Base-by-base conservation (phyloP, 2,888 invertebrate genomes). In the Hymenopus coronatus region DNA sequence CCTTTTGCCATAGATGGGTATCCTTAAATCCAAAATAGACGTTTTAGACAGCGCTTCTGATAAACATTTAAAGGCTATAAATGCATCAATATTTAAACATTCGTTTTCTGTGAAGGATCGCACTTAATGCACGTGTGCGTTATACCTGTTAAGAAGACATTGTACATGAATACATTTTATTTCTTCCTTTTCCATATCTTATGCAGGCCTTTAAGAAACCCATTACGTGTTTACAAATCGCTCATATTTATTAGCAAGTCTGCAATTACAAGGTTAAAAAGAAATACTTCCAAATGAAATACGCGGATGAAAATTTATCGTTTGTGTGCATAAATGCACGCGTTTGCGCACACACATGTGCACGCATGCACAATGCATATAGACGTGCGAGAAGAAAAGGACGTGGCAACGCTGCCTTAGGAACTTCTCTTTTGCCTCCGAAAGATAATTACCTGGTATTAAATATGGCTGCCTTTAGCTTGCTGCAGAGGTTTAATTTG, bases 401-500 rank as follows among this genome's bases (percentile, higher is more conserved):
- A 86, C 20, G 82, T 89, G 87, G 89, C 89, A 89, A 89, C 89
- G 46, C 40, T 86, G 89, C 30, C 70, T 54, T 20, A 83, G 85
- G 82, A 87, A 84, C 83, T 88, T 85, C 87, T 88, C 86, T 88
- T 87, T 87, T 88, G 84, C 85, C 89, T 88, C 89, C 88, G 86
- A 87, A 70, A 89, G 89, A 89, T 90, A 90, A 90, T 90, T 90
- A 90, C 90, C 89, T 87, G 88, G 86, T 89, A 89, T 90, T 90
- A 90, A 90, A 89, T 89, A 90, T 90, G 90, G 90, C 90, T 90
- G 90, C 90, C 85, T 81, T 82, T 33, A 84, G 82, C 54, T 70
- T 82, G 83, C 88, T 82, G 83, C 82, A 70, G 85, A 86, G 89
- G 84, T 83, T 90, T 89, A 90, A 90, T 89, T 90, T 90, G 90